These are phyloP conservation scores for Gonatopus flavifemur DNA, from an alignment of 1,140 invertebrate species.

Conservation along the genomic window DNA sequence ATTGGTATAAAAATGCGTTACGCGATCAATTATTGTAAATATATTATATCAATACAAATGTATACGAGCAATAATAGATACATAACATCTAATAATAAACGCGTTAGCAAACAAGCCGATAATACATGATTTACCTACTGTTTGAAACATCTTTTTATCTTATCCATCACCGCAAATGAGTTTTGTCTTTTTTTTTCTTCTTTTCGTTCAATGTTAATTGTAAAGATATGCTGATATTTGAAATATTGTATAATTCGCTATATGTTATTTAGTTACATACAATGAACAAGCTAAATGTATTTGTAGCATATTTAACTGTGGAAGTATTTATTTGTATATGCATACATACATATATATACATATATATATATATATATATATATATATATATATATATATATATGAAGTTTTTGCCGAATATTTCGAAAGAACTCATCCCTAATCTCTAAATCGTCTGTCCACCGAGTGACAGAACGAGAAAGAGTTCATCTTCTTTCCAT, in stretches of 20 bases:
- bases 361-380: no score
- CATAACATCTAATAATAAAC: neutral
- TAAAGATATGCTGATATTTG: no score
- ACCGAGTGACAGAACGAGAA: no score
- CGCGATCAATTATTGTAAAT: neutral
- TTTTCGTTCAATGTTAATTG: no score
- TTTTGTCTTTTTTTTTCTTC: no score
- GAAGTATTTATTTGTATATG: constrained; percentile 2
- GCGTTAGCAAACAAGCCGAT: no score
- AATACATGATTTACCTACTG: no score
- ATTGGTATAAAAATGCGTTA: neutral
- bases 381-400: constrained; percentile 2
- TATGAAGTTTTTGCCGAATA: neutral
- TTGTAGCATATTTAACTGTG: neutral
- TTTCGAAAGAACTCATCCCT: no score
- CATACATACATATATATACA: constrained; percentile 11
- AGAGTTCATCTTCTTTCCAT: constrained; percentile 15
- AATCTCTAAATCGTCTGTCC: no score
- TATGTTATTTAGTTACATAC: neutral
- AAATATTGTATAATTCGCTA: neutral
- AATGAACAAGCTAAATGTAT: constrained; percentile 4
- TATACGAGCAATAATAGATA: neutral
- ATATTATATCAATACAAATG: neutral
- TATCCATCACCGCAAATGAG: no score
- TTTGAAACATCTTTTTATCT: no score